Evolutionary conservation across 1,140 invertebrate genomes (phyloP).

Genomic region (Oppia nitens): DNA sequence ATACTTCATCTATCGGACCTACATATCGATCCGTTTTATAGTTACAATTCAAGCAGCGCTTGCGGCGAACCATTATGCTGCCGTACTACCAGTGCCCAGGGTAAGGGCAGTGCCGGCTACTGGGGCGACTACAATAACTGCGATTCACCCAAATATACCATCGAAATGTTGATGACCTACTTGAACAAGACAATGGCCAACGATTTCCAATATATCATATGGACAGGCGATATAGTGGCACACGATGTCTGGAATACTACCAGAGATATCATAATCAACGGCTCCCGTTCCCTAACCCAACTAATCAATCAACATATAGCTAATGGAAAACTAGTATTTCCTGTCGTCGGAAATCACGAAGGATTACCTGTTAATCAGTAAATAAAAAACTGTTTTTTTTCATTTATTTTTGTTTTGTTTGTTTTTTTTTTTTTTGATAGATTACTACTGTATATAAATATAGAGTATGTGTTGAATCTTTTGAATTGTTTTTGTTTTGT

Average conservation of each 20-base stretch:
- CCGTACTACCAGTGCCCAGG: slow-evolving; percentile 30
- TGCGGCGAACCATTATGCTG: slow-evolving; percentile 80
- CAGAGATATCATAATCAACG: slow-evolving; percentile 72
- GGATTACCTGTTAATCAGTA: slow-evolving; percentile 83
- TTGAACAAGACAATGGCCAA: slow-evolving; percentile 45
- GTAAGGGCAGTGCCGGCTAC: slow-evolving; percentile 53
- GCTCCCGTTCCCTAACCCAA: slow-evolving; percentile 65
- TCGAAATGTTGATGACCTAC: slow-evolving; percentile 74
- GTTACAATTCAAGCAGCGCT: slow-evolving; percentile 69
- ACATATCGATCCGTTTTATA: slow-evolving; percentile 79
- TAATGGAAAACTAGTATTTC: slow-evolving; percentile 70
- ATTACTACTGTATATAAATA: too few species aligned
- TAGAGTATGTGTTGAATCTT: too few species aligned
- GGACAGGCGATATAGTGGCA: slow-evolving; percentile 89
- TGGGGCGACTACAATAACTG: slow-evolving; percentile 84
- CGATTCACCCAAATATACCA: slow-evolving; percentile 70
- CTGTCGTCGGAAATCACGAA: slow-evolving; percentile 89
- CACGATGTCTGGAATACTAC: slow-evolving; percentile 85
- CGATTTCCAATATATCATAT: slow-evolving; percentile 87
- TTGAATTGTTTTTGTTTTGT: too few species aligned
- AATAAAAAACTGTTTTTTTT: too few species aligned
- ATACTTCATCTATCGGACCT: slow-evolving; percentile 82
- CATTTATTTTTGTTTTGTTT: too few species aligned
- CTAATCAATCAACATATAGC: slow-evolving; percentile 65
- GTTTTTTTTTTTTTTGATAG: too few species aligned